Conservation (phyloP, 2,797 vertebrate species). For the Pseudocheirus occidentalis region DNA sequence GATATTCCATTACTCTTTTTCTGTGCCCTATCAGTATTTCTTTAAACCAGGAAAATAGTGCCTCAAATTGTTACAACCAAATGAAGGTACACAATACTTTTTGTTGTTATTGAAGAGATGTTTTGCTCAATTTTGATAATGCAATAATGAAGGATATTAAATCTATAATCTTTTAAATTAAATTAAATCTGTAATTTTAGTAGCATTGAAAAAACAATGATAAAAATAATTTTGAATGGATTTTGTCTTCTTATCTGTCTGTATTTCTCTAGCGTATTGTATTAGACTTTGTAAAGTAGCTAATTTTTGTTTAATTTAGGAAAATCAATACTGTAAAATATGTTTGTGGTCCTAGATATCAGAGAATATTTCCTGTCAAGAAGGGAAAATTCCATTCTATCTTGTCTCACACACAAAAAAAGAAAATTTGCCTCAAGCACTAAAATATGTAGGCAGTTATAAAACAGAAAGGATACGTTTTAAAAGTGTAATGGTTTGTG, state of each 20-base stretch:
- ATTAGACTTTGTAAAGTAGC: constrained; percentile 56
- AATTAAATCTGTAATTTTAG: background rate
- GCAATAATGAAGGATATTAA: background rate
- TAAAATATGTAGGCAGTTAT: background rate
- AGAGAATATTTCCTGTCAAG: constrained; percentile 52
- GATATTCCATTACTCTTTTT: background rate
- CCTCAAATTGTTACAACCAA: background rate
- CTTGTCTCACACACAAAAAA: background rate
- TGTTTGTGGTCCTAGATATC: constrained; percentile 39
- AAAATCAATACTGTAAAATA: background rate
- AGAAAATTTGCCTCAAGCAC: background rate
- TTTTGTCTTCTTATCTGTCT: constrained; percentile 16
- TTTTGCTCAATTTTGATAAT: background rate
- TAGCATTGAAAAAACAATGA: background rate
- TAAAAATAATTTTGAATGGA: background rate
- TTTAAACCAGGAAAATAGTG: background rate
- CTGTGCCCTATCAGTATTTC: background rate
- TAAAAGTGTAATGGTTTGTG: background rate
- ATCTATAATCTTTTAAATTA: background rate
- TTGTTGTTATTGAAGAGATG: background rate
- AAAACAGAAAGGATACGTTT: background rate
- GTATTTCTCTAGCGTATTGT: constrained; percentile 6
- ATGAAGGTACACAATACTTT: background rate
- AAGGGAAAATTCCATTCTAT: constrained; percentile 46
- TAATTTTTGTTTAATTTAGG: constrained; percentile 1